Conservation (phyloP, 2,113 vertebrate genomes). For the Mirza zaza region DNA sequence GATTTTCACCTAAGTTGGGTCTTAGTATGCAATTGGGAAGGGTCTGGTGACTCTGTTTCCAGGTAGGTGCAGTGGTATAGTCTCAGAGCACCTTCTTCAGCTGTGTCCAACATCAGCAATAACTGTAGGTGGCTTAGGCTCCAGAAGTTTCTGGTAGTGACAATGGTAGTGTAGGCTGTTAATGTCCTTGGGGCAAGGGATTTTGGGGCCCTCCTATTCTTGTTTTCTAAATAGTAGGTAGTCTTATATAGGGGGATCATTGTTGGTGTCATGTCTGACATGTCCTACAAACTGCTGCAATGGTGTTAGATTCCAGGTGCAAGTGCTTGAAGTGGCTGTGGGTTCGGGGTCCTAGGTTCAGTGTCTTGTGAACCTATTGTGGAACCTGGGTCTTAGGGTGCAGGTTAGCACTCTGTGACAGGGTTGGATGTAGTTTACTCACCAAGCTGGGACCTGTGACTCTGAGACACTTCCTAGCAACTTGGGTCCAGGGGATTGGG, state of each 20-base stretch:
- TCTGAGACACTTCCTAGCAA: neutral
- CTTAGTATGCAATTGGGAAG: neutral
- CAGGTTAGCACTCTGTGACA: neutral
- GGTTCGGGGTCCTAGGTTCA: neutral
- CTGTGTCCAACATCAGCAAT: neutral
- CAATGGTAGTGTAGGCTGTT: neutral
- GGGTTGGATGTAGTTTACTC: neutral
- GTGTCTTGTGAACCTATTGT: neutral
- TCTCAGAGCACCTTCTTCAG: neutral
- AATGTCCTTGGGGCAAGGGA: neutral
- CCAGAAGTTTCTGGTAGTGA: neutral
- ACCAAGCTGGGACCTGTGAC: neutral
- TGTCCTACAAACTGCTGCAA: neutral
- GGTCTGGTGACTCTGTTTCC: neutral
- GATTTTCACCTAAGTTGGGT: neutral
- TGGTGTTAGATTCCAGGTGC: neutral
- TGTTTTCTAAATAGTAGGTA: neutral
- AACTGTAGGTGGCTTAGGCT: neutral
- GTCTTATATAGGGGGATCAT: neutral
- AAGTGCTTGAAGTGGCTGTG: neutral
- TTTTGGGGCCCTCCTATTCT: neutral
- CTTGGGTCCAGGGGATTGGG: neutral
- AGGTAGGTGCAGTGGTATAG: neutral
- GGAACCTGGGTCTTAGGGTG: neutral
- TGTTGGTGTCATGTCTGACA: neutral